Conservation (phyloP, 2,113 vertebrate species). For the Peromyscus californicus region DNA sequence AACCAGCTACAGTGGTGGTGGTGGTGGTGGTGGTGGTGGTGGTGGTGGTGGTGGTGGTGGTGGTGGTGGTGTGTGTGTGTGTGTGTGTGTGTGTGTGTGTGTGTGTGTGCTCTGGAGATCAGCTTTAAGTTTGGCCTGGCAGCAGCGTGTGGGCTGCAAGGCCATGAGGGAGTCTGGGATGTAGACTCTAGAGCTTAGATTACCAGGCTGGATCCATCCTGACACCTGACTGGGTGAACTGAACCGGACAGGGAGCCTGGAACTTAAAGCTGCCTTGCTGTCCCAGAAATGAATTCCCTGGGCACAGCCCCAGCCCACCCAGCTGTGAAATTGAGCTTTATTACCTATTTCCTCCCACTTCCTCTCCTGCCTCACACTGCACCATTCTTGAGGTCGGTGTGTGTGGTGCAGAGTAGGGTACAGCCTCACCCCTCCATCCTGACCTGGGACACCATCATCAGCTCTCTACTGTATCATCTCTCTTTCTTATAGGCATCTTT, state of each 20-base stretch:
- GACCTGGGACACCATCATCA: background rate
- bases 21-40: too few relatives aligned
- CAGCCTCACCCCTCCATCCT: background rate
- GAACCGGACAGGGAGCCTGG: conserved; percentile 30
- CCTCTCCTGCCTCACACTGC: background rate
- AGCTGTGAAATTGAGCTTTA: conserved; percentile 73
- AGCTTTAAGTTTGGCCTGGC: background rate
- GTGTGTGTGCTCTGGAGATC: rapidly evolving
- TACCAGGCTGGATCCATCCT: background rate
- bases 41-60: too few relatives aligned
- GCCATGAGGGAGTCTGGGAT: background rate
- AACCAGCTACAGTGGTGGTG: background rate
- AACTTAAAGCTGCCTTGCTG: background rate
- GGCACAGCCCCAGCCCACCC: conserved; percentile 22
- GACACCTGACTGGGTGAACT: conserved; percentile 23
- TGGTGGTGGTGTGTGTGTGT: too few relatives aligned
- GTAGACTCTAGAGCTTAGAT: background rate
- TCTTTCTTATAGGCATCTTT: background rate
- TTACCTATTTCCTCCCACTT: conserved; percentile 34
- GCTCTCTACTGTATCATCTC: background rate
- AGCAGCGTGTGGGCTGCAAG: rapidly evolving
- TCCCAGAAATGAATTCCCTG: conserved; percentile 68
- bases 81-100: too few relatives aligned
- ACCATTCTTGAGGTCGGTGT: background rate
- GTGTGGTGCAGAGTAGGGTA: background rate